Conservation (phyloP, 1,140 invertebrate species). For the Scaptomyza pallida region DNA sequence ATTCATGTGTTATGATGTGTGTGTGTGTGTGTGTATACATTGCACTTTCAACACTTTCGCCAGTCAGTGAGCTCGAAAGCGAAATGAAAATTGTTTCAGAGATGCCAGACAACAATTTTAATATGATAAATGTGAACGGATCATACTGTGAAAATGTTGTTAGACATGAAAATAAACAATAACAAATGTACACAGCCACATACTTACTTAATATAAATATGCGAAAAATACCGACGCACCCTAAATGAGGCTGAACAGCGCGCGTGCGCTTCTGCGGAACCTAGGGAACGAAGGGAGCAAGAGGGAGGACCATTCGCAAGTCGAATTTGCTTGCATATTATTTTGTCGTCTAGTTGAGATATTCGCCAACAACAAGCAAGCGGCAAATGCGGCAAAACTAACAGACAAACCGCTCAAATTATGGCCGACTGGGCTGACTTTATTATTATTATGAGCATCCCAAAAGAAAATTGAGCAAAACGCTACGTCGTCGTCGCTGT, state of each 20-base stretch:
- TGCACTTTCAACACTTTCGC: slow-evolving; percentile 56
- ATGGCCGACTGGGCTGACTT: slow-evolving; percentile 31
- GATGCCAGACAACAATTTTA: slow-evolving; percentile 1
- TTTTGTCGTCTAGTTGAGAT: slow-evolving; percentile 61
- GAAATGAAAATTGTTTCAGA: slow-evolving; percentile 60
- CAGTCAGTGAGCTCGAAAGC: slow-evolving; percentile 61
- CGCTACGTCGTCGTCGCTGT: slow-evolving; percentile 16
- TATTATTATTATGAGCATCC: not conserved
- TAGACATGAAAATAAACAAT: slow-evolving; percentile 58
- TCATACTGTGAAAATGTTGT: slow-evolving; percentile 35
- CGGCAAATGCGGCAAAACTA: slow-evolving; percentile 58
- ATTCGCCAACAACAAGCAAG: slow-evolving; percentile 29
- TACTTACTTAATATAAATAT: not conserved
- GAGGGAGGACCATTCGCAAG: too few species aligned
- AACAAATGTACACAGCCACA: slow-evolving; percentile 24
- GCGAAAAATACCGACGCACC: slow-evolving; percentile 19
- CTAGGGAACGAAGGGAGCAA: not conserved
- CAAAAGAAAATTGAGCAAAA: slow-evolving; percentile 10
- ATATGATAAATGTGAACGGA: slow-evolving; percentile 16
- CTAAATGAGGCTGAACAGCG: slow-evolving; percentile 18
- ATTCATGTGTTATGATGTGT: not conserved
- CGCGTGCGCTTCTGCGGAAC: slow-evolving; percentile 24
- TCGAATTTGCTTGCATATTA: slow-evolving; percentile 73
- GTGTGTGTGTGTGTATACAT: not conserved
- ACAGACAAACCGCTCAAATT: slow-evolving; percentile 59